phyloP scores from a whole-genome alignment of 23 tunicate species.

The Halocynthia aurantium region DNA sequence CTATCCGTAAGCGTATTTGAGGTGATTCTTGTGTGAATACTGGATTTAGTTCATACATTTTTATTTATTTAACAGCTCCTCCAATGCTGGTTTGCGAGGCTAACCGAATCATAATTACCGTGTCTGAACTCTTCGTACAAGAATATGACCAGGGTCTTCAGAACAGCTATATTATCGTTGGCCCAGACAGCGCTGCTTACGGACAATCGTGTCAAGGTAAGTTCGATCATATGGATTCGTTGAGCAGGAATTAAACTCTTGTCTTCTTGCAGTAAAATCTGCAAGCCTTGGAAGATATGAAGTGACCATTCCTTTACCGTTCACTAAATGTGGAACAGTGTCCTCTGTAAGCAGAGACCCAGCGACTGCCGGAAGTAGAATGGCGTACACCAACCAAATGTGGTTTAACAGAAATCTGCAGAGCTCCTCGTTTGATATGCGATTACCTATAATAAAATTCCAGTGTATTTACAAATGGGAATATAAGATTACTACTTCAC shows the following conservation, averaged over 20 bases:
- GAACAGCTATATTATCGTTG: constrained; percentile 14
- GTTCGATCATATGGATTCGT: too few species aligned
- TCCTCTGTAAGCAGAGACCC: background rate
- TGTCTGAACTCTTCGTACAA: constrained; percentile 14
- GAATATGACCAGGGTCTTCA: constrained; percentile 12
- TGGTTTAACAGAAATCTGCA: constrained; percentile 26
- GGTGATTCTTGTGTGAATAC: background rate
- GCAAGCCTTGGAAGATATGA: constrained; percentile 16
- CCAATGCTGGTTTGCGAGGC: constrained; percentile 7
- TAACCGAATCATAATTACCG: background rate
- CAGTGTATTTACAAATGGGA: constrained; percentile 20
- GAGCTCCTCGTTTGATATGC: constrained; percentile 24
- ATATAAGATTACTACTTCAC: constrained; percentile 18
- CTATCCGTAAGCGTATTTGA: constrained; percentile 31
- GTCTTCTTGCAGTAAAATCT: background rate
- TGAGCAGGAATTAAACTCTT: too few species aligned
- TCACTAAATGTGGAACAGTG: constrained; percentile 19
- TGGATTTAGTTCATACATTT: background rate
- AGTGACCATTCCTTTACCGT: constrained; percentile 22
- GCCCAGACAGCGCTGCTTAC: background rate
- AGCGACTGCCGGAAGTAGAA: background rate
- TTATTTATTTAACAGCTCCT: background rate
- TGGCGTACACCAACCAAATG: constrained; percentile 15
- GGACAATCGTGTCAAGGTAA: too few species aligned
- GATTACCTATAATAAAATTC: constrained; percentile 30